phyloP scores from a whole-genome alignment of 2,797 vertebrate species.

The Uromys caudimaculatus region DNA sequence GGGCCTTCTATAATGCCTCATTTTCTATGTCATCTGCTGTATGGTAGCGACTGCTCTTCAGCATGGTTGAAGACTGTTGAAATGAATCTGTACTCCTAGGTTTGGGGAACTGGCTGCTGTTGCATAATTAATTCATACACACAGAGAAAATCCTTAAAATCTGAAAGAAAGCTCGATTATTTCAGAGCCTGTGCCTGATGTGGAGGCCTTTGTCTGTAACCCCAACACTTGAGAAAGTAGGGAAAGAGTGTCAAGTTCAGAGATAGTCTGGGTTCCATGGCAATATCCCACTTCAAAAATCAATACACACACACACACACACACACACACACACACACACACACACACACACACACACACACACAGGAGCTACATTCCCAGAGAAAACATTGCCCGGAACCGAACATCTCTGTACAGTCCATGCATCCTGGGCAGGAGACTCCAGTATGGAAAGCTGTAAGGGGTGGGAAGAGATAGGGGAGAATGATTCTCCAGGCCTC shows the following conservation, averaged over 20 bases:
- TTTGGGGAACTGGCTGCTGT: slow-evolving; percentile 52
- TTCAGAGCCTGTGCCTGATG: background rate
- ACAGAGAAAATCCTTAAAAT: slow-evolving; percentile 11
- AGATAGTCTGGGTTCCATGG: background rate
- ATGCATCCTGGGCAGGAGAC: background rate
- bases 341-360: background rate
- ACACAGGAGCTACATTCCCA: background rate
- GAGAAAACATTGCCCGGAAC: slow-evolving; percentile 15
- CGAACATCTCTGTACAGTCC: background rate
- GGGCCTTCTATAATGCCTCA: background rate
- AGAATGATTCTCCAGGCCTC: background rate
- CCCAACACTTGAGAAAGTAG: background rate
- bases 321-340: background rate
- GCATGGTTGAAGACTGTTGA: background rate
- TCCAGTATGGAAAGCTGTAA: background rate
- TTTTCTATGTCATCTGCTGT: background rate
- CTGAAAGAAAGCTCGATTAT: slow-evolving; percentile 16
- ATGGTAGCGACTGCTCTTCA: slow-evolving; percentile 22
- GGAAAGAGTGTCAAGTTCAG: background rate
- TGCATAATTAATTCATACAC: slow-evolving; percentile 5
- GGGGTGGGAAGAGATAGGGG: background rate
- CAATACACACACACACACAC: background rate
- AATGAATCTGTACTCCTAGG: background rate
- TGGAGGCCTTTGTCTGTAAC: background rate
- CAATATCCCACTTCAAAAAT: background rate